These are phyloP conservation scores for Caracal caracal DNA, from an alignment of 2,113 vertebrate species.

Conservation along the genomic window DNA sequence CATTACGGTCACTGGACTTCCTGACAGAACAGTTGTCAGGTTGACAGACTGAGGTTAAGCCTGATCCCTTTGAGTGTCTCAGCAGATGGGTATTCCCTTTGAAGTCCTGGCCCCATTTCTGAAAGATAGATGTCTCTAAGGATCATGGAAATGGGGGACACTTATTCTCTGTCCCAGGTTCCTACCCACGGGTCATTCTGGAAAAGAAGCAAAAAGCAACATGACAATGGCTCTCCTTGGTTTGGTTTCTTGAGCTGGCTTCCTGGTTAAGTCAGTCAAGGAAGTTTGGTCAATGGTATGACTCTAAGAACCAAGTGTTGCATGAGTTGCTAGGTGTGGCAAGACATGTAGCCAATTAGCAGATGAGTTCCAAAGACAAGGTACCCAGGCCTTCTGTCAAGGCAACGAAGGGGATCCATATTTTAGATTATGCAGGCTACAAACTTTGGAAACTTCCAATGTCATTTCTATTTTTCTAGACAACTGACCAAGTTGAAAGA, in stretches of 20 bases:
- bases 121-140: background rate
- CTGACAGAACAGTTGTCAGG: background rate
- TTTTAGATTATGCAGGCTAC: conserved; percentile 74
- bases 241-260: conserved; percentile 31
- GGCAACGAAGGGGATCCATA: conserved; percentile 36
- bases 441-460: conserved; percentile 78
- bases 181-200: background rate
- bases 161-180: background rate
- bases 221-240: rapidly evolving
- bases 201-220: background rate
- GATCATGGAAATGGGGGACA: too few relatives aligned
- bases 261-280: conserved; percentile 49
- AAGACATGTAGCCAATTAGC: conserved; percentile 46
- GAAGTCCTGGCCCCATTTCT: background rate
- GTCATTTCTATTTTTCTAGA: conserved; percentile 48
- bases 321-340: background rate
- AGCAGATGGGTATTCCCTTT: background rate
- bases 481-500: conserved; percentile 74
- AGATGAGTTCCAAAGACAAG: conserved; percentile 67
- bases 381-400: conserved; percentile 54
- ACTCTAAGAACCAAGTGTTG: background rate
- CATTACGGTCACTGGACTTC: background rate
- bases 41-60: background rate
- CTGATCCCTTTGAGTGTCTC: background rate
- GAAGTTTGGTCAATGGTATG: conserved; percentile 64